These are phyloP conservation scores for Papilio gigon DNA, from an alignment of 2,888 invertebrate genomes.

Conservation along the genomic window DNA sequence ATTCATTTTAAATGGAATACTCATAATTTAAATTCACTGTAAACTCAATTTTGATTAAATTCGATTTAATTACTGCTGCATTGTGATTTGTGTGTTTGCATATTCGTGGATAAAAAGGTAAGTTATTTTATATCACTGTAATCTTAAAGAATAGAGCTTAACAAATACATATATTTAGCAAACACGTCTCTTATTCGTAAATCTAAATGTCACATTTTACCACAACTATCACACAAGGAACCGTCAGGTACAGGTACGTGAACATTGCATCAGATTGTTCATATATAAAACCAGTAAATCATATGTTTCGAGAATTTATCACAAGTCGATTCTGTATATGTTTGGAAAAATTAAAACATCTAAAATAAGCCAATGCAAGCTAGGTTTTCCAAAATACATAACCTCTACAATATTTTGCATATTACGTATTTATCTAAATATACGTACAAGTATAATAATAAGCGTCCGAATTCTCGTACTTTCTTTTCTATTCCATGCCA, in stretches of 20 bases:
- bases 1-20: conserved; percentile 18
- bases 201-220: background rate
- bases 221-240: background rate
- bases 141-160: background rate
- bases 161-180: background rate
- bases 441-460: no score
- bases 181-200: background rate
- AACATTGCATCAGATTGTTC: background rate
- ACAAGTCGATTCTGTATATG: no score
- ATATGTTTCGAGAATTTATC: no score
- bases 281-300: background rate
- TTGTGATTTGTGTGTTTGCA: conserved; percentile 27
- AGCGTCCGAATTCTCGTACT: no score
- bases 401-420: no score
- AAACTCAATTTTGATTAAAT: background rate
- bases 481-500: no score
- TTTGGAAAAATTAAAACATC: no score
- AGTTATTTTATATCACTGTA: conserved; percentile 16
- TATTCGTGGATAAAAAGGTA: conserved; percentile 28
- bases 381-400: no score
- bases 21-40: conserved; percentile 41
- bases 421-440: no score
- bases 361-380: no score
- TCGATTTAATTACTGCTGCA: conserved; percentile 9
- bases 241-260: background rate